phyloP scores from a whole-genome alignment of 2,113 vertebrate genomes.

The Rhinoderma darwinii region DNA sequence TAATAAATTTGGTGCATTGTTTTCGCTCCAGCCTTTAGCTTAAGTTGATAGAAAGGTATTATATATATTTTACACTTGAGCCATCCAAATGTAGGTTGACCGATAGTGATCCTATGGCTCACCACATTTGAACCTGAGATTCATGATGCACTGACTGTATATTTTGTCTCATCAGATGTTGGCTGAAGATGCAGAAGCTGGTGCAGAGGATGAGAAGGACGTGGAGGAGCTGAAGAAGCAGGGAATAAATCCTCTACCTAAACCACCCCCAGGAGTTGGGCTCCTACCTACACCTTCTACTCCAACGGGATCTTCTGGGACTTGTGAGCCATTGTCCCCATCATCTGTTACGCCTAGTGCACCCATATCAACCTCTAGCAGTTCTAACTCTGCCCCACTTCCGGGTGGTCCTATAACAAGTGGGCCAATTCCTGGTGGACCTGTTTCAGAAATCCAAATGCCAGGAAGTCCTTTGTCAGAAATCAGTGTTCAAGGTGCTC shows the following conservation, averaged over 20 bases:
- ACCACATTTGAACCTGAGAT: background rate
- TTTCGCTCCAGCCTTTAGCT: too few relatives aligned
- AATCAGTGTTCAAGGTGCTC: background rate
- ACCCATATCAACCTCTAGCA: conserved; percentile 57
- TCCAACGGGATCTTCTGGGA: conserved; percentile 82
- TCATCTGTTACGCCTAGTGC: conserved; percentile 36
- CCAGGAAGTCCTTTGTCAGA: conserved; percentile 65
- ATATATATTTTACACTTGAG: too few relatives aligned
- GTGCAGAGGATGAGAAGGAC: conserved; percentile 94
- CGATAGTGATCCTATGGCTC: background rate
- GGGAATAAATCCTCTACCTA: conserved; percentile 93
- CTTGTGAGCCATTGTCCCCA: conserved; percentile 75
- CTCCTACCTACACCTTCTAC: conserved; percentile 89
- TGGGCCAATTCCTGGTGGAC: conserved; percentile 71
- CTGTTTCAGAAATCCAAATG: background rate
- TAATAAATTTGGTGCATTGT: too few relatives aligned
- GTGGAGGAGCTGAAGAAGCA: conserved; percentile 97
- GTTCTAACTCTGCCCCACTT: conserved; percentile 61
- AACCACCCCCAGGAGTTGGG: conserved; percentile 94
- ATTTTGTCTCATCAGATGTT: conserved; percentile 78
- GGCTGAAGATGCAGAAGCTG: conserved; percentile 90
- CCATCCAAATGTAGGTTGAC: background rate
- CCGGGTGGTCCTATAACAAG: background rate
- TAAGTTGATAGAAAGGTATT: background rate
- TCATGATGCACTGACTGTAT: background rate